These are phyloP conservation scores for Pterostichus madidus DNA, from an alignment of 2,888 invertebrate genomes.

Conservation along the genomic window DNA sequence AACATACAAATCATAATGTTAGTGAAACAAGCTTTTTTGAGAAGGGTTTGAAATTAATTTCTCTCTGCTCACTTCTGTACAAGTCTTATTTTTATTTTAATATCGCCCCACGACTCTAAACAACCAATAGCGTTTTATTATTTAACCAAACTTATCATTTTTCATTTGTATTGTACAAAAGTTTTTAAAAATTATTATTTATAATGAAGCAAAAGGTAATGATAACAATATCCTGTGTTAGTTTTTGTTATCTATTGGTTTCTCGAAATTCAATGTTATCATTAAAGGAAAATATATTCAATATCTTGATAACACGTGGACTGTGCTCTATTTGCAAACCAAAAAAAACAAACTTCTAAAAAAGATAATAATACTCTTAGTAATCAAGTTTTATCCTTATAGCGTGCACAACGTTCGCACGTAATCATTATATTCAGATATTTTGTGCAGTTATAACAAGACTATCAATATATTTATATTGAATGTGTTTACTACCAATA, in stretches of 20 bases:
- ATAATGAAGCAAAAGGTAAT: neutral
- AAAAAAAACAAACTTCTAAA: neutral
- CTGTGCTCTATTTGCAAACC: neutral
- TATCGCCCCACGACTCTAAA: no score
- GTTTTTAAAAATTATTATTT: neutral
- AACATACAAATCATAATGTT: no score
- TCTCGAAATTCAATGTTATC: neutral
- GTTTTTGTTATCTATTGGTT: neutral
- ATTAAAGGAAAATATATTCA: conserved; percentile 1
- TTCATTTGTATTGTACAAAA: neutral
- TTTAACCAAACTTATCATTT: no score
- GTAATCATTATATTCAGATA: no score
- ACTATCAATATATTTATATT: no score
- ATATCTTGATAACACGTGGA: neutral
- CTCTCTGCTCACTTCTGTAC: no score
- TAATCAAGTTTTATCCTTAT: neutral
- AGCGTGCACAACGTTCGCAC: neutral
- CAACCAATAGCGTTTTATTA: no score
- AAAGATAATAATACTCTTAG: neutral
- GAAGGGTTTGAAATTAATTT: no score
- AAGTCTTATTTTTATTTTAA: no score
- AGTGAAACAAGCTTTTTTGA: no score
- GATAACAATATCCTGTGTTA: neutral
- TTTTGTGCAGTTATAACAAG: no score
- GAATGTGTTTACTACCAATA: no score